Evolutionary conservation across 2,797 vertebrate genomes (phyloP), one percentile per base, ranked within the genome.

Genomic region (Paramormyrops hopkinsi): DNA sequence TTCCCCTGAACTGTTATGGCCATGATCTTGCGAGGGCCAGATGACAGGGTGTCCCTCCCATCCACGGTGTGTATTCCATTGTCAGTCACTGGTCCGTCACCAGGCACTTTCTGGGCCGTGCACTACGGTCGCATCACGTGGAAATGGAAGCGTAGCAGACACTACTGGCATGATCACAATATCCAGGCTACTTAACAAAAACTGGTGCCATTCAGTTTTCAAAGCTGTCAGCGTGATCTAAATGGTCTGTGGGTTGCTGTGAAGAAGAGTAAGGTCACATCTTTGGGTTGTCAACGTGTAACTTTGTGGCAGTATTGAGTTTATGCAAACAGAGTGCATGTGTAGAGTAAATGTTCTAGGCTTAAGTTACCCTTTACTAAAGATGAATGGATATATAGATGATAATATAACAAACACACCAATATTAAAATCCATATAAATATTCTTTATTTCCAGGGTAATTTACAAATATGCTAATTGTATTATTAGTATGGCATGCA

Each of bases 1-100:
- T 84, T 90, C 14, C 56, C 48, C 62, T n/a, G 29, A 85, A 62
- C 25, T 88, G 73, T 90, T 69, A 90, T 79, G 41, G 37, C 44
- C 53, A 12, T 54, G 69, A 73, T 79, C 41, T 33, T 59, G 48
- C 1, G 6, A 41, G 76, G 76, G 19, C 19, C 37, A 46, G 62
- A 86, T 79, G 65, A 89, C 50, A 54, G n/a, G 44, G 14, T 17
- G 37, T 44, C n/a, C 37, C 25, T 89, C 46, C 50, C 12, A 54
- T 54, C 9, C 29, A 19, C 19, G 11, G 83, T 73, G 46, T 73
- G 62, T 86, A 89, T 17, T 44, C 11, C 17, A 1, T 3, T 46
- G 4, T 17, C 41, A 56, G 14, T 54, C 17, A n/a, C n/a, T 12
- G 7, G 3, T 59, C 19, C 69, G 76, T 48, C 37, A 22, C n/a